These are phyloP conservation scores for Apis cerana DNA, from an alignment of 1,140 invertebrate genomes.

Conservation along the genomic window DNA sequence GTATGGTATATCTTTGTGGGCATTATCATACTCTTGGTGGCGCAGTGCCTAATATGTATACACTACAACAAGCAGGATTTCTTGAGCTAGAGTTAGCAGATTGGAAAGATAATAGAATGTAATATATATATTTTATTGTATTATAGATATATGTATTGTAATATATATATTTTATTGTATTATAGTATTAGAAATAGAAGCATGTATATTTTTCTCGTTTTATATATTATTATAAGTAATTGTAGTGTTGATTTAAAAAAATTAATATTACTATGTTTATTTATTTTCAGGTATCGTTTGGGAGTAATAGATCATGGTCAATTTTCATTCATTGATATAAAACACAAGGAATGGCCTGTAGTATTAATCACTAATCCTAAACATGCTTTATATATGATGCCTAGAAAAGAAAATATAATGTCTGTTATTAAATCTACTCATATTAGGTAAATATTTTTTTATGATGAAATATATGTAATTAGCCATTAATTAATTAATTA, in stretches of 20 bases:
- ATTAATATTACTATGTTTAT: not conserved
- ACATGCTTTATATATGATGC: conserved; percentile 88
- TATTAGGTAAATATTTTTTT: conserved; percentile 83
- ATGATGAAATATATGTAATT: not conserved
- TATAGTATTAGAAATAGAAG: not conserved
- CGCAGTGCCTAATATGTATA: conserved; percentile 92
- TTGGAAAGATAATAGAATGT: conserved; percentile 96
- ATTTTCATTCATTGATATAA: conserved; percentile 93
- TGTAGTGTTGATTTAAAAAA: not conserved
- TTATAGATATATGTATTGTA: no score
- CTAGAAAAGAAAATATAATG: conserved; percentile 87
- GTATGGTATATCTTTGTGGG: conserved; percentile 93
- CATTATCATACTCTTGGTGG: conserved; percentile 94
- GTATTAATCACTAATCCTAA: conserved; percentile 95
- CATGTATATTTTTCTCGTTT: not conserved
- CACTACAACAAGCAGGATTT: conserved; percentile 90
- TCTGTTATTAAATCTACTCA: conserved; percentile 88
- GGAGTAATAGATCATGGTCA: conserved; percentile 93
- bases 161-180: conserved; percentile 67
- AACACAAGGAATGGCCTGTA: conserved; percentile 90
- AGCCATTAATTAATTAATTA: no score
- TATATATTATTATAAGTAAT: not conserved
- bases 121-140: conserved; percentile 72
- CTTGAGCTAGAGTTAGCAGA: conserved; percentile 95
- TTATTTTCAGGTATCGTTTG: conserved; percentile 86